Evolutionary conservation across 2,888 invertebrate genomes (phyloP), one percentile per base, ranked within the genome.

Genomic region (Chironomus tentans): DNA sequence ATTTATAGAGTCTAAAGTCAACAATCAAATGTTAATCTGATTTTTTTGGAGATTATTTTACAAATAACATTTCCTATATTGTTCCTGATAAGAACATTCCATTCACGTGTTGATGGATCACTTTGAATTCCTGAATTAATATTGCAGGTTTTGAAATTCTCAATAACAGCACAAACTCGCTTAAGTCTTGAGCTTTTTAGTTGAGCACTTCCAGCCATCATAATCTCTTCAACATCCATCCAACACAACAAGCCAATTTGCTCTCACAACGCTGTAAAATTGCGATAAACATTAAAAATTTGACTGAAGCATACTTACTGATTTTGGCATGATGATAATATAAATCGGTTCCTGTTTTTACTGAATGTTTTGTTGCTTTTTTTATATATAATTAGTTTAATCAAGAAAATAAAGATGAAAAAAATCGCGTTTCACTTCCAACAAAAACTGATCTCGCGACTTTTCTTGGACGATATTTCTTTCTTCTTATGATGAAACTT

Each of bases 301-400:
- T 65, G 13, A 65, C 10, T 38, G 65, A 65, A 22, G 22, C 22
- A 71, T 71, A 72, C 72, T 72, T 21, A 72, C 72, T 22, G 72
- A 72, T 72, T 72, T 72, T 50, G 72, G 72, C 72, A 72, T 72
- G 72, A 71, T 71, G 71, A 72, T 62, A 46, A 18, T 70, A 46
- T 70, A 47, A 13, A 56, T 22, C 46, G 38, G 38, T 38, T 38
- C 24, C 70, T 70, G 50, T 72, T 38, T 56, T 62, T 22, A 18
- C 22, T 24, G 13, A 65, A 61, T 38, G 10, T 38, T 38, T 62
- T 38, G 46, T 12, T 72, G 18, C 38, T 28, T 12, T 72, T 13
- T 18, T 62, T 28, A 13, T 28, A 50, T 72, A 50, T 38, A 6
- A 18, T 46, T 13, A 56, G 18, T 15, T 65, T 65, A 65, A 21